phyloP scores from a whole-genome alignment of 2,888 invertebrate genomes.

The Melanchra persicariae region DNA sequence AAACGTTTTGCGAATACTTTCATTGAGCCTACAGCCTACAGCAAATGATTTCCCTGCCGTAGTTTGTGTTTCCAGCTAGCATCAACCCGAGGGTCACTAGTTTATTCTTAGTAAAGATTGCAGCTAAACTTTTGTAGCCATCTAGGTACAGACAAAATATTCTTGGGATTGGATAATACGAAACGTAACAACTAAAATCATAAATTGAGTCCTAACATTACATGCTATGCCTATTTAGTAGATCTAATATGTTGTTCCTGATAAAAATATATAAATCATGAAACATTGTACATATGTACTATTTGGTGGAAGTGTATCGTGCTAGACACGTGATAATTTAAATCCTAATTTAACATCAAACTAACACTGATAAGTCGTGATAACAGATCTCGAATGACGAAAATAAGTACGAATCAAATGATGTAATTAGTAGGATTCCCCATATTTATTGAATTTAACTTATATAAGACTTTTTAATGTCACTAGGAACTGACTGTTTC shows the following conservation, averaged over 20 bases:
- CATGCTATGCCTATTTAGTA: neutral
- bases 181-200: too few species aligned
- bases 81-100: too few species aligned
- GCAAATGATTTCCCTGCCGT: too few species aligned
- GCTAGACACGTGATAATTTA: slow-evolving; percentile 10
- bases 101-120: too few species aligned
- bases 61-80: too few species aligned
- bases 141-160: too few species aligned
- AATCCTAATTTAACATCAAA: slow-evolving; percentile 8
- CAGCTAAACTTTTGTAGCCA: too few species aligned
- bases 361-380: slow-evolving; percentile 8
- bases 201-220: too few species aligned
- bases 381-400: neutral
- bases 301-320: slow-evolving; percentile 1
- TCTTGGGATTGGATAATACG: too few species aligned
- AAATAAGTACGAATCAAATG: slow-evolving; percentile 17
- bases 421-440: slow-evolving; percentile 23
- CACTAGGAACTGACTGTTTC: neutral
- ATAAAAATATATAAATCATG: neutral
- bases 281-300: too few species aligned
- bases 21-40: too few species aligned
- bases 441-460: neutral
- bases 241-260: neutral
- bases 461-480: neutral
- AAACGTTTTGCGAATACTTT: too few species aligned